phyloP scores from a whole-genome alignment of 2,888 invertebrate species.

The Andricus curvator region DNA sequence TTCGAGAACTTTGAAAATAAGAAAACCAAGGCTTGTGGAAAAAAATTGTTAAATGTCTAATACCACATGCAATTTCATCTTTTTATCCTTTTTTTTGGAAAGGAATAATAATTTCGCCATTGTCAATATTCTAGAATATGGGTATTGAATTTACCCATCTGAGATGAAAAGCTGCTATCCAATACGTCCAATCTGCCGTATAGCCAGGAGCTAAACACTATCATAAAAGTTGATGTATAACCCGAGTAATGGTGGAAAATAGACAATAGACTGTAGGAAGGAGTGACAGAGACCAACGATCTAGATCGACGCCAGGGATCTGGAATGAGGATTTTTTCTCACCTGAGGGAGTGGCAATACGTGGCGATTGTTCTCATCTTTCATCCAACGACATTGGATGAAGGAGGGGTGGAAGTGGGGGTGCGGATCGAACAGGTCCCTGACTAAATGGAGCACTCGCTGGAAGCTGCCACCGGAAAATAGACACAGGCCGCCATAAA shows the following conservation, averaged over 20 bases:
- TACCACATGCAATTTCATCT: no score
- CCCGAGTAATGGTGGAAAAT: conserved; percentile 42
- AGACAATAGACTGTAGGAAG: conserved; percentile 48
- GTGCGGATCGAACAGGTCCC: conserved; percentile 42
- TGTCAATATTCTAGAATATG: not conserved
- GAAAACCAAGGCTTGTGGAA: no score
- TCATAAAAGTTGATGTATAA: conserved; percentile 66
- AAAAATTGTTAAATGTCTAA: no score
- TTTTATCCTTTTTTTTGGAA: not conserved
- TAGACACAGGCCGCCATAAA: conserved; percentile 57
- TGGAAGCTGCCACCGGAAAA: conserved; percentile 62
- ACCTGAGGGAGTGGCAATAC: conserved; percentile 51
- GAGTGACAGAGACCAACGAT: conserved; percentile 27
- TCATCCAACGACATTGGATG: conserved; percentile 52
- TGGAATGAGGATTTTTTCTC: conserved; percentile 28
- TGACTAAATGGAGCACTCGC: conserved; percentile 53
- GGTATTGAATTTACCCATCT: conserved; percentile 7
- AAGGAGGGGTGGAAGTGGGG: conserved; percentile 44
- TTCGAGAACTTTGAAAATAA: no score
- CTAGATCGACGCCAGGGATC: conserved; percentile 17
- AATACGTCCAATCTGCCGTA: conserved; percentile 46
- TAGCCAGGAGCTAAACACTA: conserved; percentile 58
- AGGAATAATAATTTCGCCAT: not conserved
- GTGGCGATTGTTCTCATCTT: conserved; percentile 63
- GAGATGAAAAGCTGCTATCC: not conserved